Evolutionary conservation across 2,113 vertebrate species (phyloP), one percentile per base, ranked within the genome.

Genomic region (Alligator mississippiensis): DNA sequence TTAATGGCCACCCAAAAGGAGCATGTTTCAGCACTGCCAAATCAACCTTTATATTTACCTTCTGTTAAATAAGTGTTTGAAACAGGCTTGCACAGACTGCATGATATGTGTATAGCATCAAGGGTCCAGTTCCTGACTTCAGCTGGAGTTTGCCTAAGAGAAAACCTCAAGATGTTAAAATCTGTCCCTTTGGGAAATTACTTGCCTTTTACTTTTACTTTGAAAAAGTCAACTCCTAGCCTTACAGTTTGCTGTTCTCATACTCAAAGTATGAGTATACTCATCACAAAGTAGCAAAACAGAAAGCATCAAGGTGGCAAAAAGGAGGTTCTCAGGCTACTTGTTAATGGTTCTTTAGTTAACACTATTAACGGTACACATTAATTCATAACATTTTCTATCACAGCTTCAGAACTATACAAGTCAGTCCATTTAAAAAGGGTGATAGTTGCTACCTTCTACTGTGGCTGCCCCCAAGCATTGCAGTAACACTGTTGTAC

Each of bases 361-460:
- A 47, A 47, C 47, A 47, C 47, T 47, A 9, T 47, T 9, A 9
- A 47, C 47, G 8, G 47, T 47, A 47, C 47, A 47, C 74, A 25
- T 21, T 66, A n/a, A 34, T 61, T 76, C 14, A 28, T 77, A 87
- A 68, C 93, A 25, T 87, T 94, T 76, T 78, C 66, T 74, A 58
- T 25, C 22, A n/a, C 8, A 79, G 91, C 47, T 75, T 87, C 77
- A 21, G 94, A 96, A 90, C 58, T 54, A 81, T 96, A 19, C n/a
- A 72, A 25, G 92, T 94, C 94, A 95, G 90, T 89, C 63, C 60
- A 68, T 18, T 34, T 13, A 85, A 92, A 94, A 60, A 85, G 63
- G 4, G 16, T 80, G 60, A 75, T 75, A 24, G 54, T 84, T 88
- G 82, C 24, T 82, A 1, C 91, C 58, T 82, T 59, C 10, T 3